Percentiles rank a stretch among this genome's conserved stretches.
phyloP scores from a whole-genome alignment of 2,888 invertebrate genomes.

The Oithona nana region DNA sequence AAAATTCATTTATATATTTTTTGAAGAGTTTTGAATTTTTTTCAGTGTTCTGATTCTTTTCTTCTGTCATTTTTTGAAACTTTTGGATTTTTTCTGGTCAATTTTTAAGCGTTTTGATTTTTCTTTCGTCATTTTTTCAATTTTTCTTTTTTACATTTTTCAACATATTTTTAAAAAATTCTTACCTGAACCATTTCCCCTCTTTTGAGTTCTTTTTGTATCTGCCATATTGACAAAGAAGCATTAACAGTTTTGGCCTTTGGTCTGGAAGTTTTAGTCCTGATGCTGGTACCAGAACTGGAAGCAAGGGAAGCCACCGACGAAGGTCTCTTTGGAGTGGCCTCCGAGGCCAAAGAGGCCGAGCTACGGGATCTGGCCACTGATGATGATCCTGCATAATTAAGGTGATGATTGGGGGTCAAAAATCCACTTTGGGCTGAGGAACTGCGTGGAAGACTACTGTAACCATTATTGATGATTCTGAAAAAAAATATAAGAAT shows the following conservation, averaged over 20 bases:
- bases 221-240: not conserved
- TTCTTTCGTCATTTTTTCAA: too few relatives aligned
- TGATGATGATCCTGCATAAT: not conserved
- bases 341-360: not conserved
- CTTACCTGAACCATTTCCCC: constrained; percentile 5
- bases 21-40: not conserved
- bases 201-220: not conserved
- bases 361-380: not conserved
- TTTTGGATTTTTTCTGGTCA: not conserved
- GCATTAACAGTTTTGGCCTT: not conserved
- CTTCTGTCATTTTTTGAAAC: not conserved
- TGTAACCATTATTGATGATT: not conserved
- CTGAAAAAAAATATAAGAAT: not conserved
- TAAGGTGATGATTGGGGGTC: not conserved
- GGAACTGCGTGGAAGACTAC: not conserved
- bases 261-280: not conserved
- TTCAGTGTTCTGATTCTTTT: too few relatives aligned
- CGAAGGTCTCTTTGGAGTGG: not conserved
- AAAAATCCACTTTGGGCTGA: not conserved
- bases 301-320: not conserved
- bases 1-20: too few relatives aligned
- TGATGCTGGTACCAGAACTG: not conserved
- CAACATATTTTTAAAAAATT: not conserved
- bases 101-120: too few relatives aligned
- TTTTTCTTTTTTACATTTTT: not conserved